Base-by-base conservation (phyloP, 2,797 vertebrate genomes). In the Tokudaia muenninki region DNA sequence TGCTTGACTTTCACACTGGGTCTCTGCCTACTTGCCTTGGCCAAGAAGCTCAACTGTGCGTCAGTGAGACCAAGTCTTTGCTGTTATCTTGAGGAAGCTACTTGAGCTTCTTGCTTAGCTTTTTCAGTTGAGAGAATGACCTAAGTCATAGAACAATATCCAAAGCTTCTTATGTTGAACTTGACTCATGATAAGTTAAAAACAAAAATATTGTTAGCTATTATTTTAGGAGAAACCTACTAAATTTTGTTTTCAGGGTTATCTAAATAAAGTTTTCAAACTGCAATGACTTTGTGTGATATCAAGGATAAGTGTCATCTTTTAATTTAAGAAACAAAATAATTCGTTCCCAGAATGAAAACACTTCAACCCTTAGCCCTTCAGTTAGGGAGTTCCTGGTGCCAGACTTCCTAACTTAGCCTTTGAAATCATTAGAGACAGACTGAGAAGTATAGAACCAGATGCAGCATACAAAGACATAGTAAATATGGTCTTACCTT, bases 261-360 rank as follows among this genome's bases (percentile, higher is more conserved):
- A 57, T 41, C 63, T 50, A 88, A 93, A 83, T 83, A 87, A 92
- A 79, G 52, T 77, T 94, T 50, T 19, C 31, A 65, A 94, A 31
- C 52, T 52, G 78, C 14, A 94, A 41, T 65, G 81, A 77, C 24
- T 70, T 92, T 95, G 94, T 26, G 6, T 77, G 1, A 86, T 59
- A 74, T 79, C 72, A 96, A 92, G 74, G 31, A 9, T 26, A 63
- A 87, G 19, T 61, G 67, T 55, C 55, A 61, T 67, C 31, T 92
- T 81, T 90, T 92, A 63, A 72, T 63, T 83, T 29, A 24, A 81
- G 21, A 24, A 21, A 55, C n/a, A 11, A 57, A 57, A 37, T 81
- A 37, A 81, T 81, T 44, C 83, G 3, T 4, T 3, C 14, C 81
- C 0, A 41, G 34, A 82, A 82, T 83, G 86, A 88, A 93, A 95